Conservation (phyloP, 2,888 invertebrate species). For the Acrocyrtus sp. region DNA sequence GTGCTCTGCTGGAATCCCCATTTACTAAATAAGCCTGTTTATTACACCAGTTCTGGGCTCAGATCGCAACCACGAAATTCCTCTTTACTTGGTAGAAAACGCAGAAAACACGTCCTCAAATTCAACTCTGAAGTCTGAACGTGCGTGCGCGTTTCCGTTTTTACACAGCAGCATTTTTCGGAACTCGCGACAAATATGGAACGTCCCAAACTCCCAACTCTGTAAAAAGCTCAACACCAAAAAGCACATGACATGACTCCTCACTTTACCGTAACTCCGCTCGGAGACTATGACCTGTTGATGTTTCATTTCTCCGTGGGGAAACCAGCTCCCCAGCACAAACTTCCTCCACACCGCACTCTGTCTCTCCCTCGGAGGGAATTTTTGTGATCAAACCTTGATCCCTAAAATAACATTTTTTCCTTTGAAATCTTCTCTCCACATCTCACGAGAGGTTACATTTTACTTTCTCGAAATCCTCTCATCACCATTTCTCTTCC, state of each 20-base stretch:
- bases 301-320: neutral
- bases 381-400: constrained; percentile 19
- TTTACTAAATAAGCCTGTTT: constrained; percentile 7
- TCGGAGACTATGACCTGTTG: constrained; percentile 34
- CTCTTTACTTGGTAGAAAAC: too few species aligned
- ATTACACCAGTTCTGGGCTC: constrained; percentile 9
- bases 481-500: neutral
- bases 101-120: too few species aligned
- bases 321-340: too few species aligned
- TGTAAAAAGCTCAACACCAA: neutral
- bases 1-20: constrained; percentile 29
- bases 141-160: too few species aligned
- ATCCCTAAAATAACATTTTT: constrained; percentile 39
- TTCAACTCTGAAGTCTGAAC: too few species aligned
- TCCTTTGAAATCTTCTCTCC: too few species aligned
- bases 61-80: too few species aligned
- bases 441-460: neutral
- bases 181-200: constrained; percentile 11
- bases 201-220: neutral
- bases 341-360: too few species aligned
- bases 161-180: too few species aligned
- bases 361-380: too few species aligned
- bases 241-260: neutral
- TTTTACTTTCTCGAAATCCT: neutral
- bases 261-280: neutral